A percentile compares a stretch with the other conserved stretches of the same genome.
phyloP scores from a whole-genome alignment of 2,888 invertebrate genomes.

The Prosapia bicincta region DNA sequence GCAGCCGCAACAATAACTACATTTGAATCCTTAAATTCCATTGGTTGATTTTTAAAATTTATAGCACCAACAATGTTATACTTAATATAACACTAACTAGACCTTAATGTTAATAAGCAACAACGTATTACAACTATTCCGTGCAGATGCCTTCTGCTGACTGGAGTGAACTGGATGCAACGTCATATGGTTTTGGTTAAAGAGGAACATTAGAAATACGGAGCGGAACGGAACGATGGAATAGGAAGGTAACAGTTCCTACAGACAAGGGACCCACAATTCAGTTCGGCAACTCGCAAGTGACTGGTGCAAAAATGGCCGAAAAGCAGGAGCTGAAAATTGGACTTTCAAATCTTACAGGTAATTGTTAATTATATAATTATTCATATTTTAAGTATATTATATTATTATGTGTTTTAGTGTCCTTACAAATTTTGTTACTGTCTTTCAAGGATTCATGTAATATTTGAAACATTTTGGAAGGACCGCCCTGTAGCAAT shows the following conservation, averaged over 20 bases:
- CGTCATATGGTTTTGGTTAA: neutral
- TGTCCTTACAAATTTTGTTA: neutral
- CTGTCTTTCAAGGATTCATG: neutral
- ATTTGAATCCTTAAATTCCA: neutral
- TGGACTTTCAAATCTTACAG: conserved; percentile 35
- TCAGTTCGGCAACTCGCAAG: conserved; percentile 31
- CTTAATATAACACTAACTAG: too few species aligned
- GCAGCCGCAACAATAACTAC: conserved; percentile 75
- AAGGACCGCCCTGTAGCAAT: neutral
- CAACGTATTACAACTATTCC: too few species aligned
- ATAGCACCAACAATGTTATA: too few species aligned
- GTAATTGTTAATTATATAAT: conserved; percentile 27
- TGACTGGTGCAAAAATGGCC: conserved; percentile 39
- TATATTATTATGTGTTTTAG: neutral
- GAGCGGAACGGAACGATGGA: conserved; percentile 3
- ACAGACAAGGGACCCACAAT: conserved; percentile 26
- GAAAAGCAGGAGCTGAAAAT: conserved; percentile 36
- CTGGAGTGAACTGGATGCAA: neutral
- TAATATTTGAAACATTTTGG: neutral
- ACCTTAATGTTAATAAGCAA: too few species aligned
- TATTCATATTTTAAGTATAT: neutral
- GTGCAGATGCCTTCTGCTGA: too few species aligned
- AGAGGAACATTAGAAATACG: too few species aligned
- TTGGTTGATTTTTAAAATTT: too few species aligned
- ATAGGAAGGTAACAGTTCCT: neutral